Percentiles rank a stretch among this genome's conserved stretches.
Conservation (phyloP, 2,797 vertebrate species). For the Nothura maculosa region DNA sequence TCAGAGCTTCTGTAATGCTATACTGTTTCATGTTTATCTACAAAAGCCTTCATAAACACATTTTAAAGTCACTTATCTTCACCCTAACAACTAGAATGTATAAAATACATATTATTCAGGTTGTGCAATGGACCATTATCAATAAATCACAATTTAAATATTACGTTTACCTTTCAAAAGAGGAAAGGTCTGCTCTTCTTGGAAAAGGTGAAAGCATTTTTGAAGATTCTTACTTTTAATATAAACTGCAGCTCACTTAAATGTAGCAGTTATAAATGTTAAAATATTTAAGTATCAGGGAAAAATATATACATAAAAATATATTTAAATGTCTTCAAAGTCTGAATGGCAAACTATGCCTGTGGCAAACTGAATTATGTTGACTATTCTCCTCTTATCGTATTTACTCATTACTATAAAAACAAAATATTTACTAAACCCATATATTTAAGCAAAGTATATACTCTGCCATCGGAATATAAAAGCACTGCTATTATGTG, state of each 20-base stretch:
- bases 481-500: conserved; percentile 39
- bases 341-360: too few relatives aligned
- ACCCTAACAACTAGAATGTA: conserved; percentile 15
- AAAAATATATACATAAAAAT: neutral
- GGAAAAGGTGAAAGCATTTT: neutral
- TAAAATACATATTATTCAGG: conserved; percentile 5
- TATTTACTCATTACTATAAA: conserved; percentile 60
- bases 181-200: neutral
- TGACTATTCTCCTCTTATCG: neutral
- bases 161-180: neutral
- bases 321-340: neutral
- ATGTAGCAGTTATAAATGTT: neutral
- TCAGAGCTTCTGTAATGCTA: neutral
- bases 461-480: conserved; percentile 44
- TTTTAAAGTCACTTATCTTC: conserved; percentile 34
- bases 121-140: neutral
- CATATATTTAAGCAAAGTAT: conserved; percentile 27
- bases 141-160: neutral
- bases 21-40: conserved; percentile 48
- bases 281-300: neutral
- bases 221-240: neutral
- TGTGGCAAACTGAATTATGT: conserved; percentile 9
- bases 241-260: neutral
- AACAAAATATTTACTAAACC: conserved; percentile 39
- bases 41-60: conserved; percentile 43